A percentile compares a stretch with the other conserved stretches of the same genome.
Conservation (phyloP, 53 echinoderm and acorn worm species). For the Glandiceps talaboti region DNA sequence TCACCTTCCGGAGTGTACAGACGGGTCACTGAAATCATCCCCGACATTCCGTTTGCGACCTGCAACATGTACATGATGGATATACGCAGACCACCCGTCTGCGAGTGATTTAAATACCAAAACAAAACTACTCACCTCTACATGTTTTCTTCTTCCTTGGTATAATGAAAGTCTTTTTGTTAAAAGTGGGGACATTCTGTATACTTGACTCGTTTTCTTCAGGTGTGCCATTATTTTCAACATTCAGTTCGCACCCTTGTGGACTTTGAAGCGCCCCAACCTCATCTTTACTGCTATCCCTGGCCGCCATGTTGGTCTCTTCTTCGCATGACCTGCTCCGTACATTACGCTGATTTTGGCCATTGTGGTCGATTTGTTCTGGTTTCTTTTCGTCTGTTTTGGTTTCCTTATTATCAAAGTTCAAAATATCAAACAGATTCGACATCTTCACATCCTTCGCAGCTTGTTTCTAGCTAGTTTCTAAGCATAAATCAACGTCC, state of each 20-base stretch:
- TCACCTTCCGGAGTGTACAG: too few species aligned
- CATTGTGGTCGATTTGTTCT: neutral
- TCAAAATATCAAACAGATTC: constrained; percentile 38
- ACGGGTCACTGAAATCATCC: too few species aligned
- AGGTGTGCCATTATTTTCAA: neutral
- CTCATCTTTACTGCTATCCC: constrained; percentile 2
- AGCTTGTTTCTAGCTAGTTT: neutral
- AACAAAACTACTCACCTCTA: constrained; percentile 2
- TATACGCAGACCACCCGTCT: too few species aligned
- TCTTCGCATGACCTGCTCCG: constrained; percentile 1
- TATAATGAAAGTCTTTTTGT: constrained; percentile 34
- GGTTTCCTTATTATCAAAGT: constrained; percentile 3
- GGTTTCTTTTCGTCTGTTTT: neutral
- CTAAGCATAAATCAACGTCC: neutral
- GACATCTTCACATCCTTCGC: constrained; percentile 16
- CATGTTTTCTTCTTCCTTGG: constrained; percentile 18
- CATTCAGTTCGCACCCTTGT: neutral
- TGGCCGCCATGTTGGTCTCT: neutral
- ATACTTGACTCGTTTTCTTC: neutral
- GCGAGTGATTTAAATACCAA: neutral
- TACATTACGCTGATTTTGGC: neutral
- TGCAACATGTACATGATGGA: too few species aligned
- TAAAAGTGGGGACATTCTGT: neutral
- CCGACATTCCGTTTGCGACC: too few species aligned
- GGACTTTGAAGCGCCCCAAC: neutral